These are phyloP conservation scores for Lepidocolaptes lacrymiger DNA, from an alignment of 2,797 vertebrate species.

Conservation along the genomic window DNA sequence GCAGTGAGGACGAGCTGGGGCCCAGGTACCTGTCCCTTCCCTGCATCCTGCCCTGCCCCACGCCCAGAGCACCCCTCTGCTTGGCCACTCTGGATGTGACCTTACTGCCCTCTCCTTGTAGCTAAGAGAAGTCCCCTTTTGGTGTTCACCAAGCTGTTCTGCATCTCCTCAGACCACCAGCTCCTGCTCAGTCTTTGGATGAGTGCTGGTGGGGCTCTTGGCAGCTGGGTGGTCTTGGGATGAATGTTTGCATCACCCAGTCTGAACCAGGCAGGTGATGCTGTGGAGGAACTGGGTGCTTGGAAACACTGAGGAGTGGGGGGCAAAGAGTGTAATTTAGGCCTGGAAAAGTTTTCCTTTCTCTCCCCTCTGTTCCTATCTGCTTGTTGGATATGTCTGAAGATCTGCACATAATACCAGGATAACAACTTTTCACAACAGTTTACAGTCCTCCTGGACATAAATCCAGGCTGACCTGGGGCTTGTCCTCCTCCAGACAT, in stretches of 20 bases:
- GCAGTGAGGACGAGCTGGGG: constrained; percentile 95
- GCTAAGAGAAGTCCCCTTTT: not conserved
- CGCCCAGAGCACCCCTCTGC: not conserved
- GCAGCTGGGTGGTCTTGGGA: not conserved
- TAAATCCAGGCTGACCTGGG: constrained; percentile 10
- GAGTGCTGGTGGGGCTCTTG: not conserved
- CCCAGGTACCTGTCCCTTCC: constrained; percentile 84
- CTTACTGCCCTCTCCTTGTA: not conserved
- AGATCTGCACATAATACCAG: not conserved
- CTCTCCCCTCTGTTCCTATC: not conserved
- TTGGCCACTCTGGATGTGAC: not conserved
- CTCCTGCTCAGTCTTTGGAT: not conserved
- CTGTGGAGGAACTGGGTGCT: not conserved
- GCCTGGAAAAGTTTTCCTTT: not conserved
- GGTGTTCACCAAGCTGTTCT: not conserved
- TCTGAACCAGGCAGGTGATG: not conserved
- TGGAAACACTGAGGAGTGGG: not conserved
- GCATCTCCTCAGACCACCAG: not conserved
- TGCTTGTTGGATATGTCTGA: not conserved
- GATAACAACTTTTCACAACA: constrained; percentile 3
- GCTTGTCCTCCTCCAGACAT: not conserved
- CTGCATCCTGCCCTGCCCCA: not conserved
- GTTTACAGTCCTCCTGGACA: not conserved
- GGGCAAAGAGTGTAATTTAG: not conserved
- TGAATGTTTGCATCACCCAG: not conserved